These are phyloP conservation scores for Catalaphyllia jardinei DNA, from an alignment of 64 coral and sea anemone species.

Conservation along the genomic window DNA sequence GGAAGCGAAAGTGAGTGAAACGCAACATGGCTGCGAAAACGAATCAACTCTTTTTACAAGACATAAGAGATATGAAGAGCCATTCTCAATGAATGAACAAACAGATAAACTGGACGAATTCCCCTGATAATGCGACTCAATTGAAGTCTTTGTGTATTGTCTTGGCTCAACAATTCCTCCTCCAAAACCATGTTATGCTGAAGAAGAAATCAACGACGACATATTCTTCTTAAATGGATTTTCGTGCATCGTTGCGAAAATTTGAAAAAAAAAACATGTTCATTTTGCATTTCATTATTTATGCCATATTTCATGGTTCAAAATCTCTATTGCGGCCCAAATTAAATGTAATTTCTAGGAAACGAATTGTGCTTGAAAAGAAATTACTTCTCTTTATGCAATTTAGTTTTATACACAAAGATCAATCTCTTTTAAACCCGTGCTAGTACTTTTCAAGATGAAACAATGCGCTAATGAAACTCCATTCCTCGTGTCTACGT, in stretches of 20 bases:
- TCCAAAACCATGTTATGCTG: neutral
- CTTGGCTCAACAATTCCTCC: neutral
- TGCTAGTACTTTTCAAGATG: neutral
- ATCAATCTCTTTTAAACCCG: neutral
- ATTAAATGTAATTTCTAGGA: neutral
- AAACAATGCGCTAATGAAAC: neutral
- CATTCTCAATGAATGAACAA: too few species aligned
- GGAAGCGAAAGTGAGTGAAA: neutral
- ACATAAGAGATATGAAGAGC: neutral
- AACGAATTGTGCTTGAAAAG: neutral
- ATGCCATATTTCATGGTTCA: neutral
- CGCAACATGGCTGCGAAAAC: neutral
- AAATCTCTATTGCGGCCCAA: neutral
- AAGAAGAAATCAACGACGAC: neutral
- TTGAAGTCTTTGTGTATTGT: too few species aligned
- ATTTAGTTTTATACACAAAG: neutral
- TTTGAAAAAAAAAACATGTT: neutral
- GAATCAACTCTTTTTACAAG: neutral
- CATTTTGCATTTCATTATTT: neutral
- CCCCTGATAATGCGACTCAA: too few species aligned
- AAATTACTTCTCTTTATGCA: neutral
- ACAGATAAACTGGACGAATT: too few species aligned
- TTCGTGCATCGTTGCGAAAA: neutral
- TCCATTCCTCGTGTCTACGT: neutral
- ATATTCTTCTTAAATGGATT: neutral